Percentiles rank a stretch among this genome's conserved stretches.
Conservation (phyloP, 2,113 vertebrate genomes). For the Ceyx melanurus region DNA sequence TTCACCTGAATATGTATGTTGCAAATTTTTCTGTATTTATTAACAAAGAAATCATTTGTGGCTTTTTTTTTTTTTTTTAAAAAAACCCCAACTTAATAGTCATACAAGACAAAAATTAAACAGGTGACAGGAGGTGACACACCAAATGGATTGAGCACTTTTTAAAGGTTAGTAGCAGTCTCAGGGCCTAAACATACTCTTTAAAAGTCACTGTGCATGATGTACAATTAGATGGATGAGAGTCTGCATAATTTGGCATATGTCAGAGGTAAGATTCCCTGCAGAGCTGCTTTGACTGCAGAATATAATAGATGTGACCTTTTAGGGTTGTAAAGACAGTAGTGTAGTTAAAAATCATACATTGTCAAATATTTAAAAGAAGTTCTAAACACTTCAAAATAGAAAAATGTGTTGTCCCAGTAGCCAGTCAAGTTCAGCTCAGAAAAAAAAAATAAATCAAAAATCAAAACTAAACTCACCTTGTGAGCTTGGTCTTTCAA, state of each 20-base stretch:
- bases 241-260: constrained; percentile 43
- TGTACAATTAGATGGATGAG: constrained; percentile 46
- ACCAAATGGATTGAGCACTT: constrained; percentile 1
- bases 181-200: not conserved
- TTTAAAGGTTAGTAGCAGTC: constrained; percentile 56
- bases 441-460: not conserved
- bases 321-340: not conserved
- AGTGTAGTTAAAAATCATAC: not conserved
- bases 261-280: constrained; percentile 17
- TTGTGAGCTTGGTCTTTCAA: not conserved
- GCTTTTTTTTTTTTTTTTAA: not conserved
- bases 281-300: constrained; percentile 21
- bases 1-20: not conserved
- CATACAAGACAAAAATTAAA: not conserved
- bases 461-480: not conserved
- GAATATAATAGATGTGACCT: constrained; percentile 18
- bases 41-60: not conserved
- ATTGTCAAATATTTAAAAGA: not conserved
- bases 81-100: not conserved
- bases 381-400: not conserved
- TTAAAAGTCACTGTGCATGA: constrained; percentile 46
- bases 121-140: not conserved
- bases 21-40: not conserved
- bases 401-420: not conserved
- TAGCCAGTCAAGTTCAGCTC: not conserved